Base-by-base conservation (phyloP, 2,113 vertebrate genomes). In the Poecilia latipinna region DNA sequence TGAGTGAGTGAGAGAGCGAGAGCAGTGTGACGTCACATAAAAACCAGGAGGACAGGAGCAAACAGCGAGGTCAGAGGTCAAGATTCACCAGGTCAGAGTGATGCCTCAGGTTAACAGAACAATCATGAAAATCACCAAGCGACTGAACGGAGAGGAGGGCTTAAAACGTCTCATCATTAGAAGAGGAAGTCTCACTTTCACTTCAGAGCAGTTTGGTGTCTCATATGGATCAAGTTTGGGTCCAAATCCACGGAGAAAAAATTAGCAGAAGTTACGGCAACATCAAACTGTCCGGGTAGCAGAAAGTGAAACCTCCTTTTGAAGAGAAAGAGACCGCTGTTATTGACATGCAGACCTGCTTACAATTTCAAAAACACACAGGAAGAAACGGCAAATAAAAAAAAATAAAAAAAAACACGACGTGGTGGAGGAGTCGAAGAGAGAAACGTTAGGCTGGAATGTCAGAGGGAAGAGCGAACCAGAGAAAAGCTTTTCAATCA, bases 301-400 rank as follows among this genome's bases (percentile, higher is more conserved):
- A 78, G 83, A 83, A 87, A 86, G 37, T 83, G 86, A 90, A 61
- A 79, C 48, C 69, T 82, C 83, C 88, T 79, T 82, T 19, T 3
- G 12, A 44, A 91, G 77, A 84, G 90, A 92, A 90, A 95, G 87
- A 31, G 12, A n/a, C 42, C 26, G 26, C 42, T 51, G 39, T 26
- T 65, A 13, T 13, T 51, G 39, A 83, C 88, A 90, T 89, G 88
- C 87, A 86, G 78, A 82, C 78, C 80, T 74, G 85, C 77, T 82
- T 39, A 3, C 51, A 42, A 72, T 91, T 90, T 87, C 85, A 85
- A 91, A 86, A 48, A 48, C 89, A 93, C 87, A 89, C 86, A 91
- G 89, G 91, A 91, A 68, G 44, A 80, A 71, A 75, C 12, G 83
- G 94, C 24, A 67, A 32, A 35, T 28, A 29, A 29, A 29, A 29